These are phyloP conservation scores for Caenorhabditis japonica DNA, from an alignment of 2,888 invertebrate genomes.

Conservation along the genomic window DNA sequence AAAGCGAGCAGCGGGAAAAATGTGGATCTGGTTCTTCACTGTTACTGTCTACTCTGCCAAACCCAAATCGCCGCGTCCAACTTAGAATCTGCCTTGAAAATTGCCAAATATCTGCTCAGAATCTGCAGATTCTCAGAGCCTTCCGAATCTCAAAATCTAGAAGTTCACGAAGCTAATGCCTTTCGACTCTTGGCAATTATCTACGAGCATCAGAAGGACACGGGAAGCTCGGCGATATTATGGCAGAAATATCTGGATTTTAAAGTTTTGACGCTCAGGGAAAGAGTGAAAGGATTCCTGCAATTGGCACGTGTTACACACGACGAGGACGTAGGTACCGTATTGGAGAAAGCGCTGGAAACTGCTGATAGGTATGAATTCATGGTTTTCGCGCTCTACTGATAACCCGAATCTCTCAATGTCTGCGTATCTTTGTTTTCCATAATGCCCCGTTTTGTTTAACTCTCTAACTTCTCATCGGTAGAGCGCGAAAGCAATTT, in stretches of 20 bases:
- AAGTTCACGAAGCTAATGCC: conserved; percentile 36
- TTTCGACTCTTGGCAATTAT: conserved; percentile 48
- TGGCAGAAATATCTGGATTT: conserved; percentile 45
- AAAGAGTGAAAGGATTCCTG: conserved; percentile 22
- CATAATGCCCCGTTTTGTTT: too few species aligned
- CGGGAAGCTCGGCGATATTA: conserved; percentile 37
- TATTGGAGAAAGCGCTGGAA: conserved; percentile 18
- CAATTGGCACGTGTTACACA: conserved; percentile 22
- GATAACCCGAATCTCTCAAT: neutral
- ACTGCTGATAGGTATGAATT: conserved; percentile 6
- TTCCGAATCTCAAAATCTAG: neutral
- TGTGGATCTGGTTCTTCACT: conserved; percentile 29
- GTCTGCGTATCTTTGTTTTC: too few species aligned
- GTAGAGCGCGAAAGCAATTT: too few species aligned
- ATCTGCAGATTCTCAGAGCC: neutral
- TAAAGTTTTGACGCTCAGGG: conserved; percentile 6
- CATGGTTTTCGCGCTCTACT: too few species aligned
- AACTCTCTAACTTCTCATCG: too few species aligned
- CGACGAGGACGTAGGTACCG: conserved; percentile 11
- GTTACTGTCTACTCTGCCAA: conserved; percentile 43
- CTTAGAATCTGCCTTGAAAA: conserved; percentile 36
- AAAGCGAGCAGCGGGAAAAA: too few species aligned
- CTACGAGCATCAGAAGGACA: conserved; percentile 57
- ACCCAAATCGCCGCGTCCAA: conserved; percentile 42
- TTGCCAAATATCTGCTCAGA: conserved; percentile 34